Evolutionary conservation across 1,140 invertebrate species (phyloP).

Genomic region (Conus ventricosus): DNA sequence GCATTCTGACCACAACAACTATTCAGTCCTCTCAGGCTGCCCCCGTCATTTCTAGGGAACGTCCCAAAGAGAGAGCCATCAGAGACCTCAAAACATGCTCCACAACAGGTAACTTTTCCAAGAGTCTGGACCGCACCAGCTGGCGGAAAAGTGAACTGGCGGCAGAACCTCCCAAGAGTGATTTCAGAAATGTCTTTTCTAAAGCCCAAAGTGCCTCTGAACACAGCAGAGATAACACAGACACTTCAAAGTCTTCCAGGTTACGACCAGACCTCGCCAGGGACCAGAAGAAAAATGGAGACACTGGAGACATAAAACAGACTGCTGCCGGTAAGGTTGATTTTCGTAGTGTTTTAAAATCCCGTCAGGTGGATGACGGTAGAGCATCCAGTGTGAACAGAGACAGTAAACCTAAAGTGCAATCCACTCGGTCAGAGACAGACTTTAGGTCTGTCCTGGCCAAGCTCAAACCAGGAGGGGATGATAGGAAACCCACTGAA

Average conservation of each 20-base stretch:
- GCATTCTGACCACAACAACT: neutral
- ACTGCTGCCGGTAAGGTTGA: neutral
- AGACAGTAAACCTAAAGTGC: constrained; percentile 17
- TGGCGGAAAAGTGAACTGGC: neutral
- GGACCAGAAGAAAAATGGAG: neutral
- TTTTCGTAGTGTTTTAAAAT: constrained; percentile 24
- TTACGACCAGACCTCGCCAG: neutral
- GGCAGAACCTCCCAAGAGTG: neutral
- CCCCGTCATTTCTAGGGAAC: neutral
- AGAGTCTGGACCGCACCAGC: neutral
- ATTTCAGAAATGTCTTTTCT: constrained; percentile 30
- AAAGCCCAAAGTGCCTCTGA: neutral
- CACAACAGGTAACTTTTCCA: neutral
- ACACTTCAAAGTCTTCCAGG: neutral
- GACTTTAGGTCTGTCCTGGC: constrained; percentile 30
- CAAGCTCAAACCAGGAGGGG: neutral
- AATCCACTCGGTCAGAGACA: neutral
- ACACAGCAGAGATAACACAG: neutral
- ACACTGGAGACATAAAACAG: neutral
- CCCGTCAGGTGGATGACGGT: neutral
- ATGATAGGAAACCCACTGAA: neutral
- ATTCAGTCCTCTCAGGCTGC: neutral
- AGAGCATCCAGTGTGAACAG: neutral
- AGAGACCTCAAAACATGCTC: neutral
- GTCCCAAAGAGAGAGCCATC: neutral